phyloP scores from a whole-genome alignment of 2,888 invertebrate species.

The Platycheirus albimanus region DNA sequence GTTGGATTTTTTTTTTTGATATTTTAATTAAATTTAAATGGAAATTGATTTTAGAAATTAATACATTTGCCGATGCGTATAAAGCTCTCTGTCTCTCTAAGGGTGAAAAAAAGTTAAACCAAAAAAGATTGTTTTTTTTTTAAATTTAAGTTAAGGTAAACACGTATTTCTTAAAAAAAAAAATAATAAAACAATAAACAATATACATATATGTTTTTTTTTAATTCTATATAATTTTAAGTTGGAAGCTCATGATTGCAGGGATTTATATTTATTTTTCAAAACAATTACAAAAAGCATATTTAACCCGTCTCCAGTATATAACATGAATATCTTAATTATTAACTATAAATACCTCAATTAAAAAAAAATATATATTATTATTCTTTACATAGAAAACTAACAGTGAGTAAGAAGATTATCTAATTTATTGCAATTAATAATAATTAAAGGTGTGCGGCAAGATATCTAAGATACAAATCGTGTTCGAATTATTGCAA shows the following conservation, averaged over 20 bases:
- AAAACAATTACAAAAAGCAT: constrained; percentile 74
- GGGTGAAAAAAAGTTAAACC: constrained; percentile 60
- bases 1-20: constrained; percentile 37
- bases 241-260: constrained; percentile 65
- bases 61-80: constrained; percentile 65
- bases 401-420: constrained; percentile 16
- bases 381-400: constrained; percentile 17
- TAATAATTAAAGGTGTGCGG: constrained; percentile 24
- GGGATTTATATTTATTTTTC: constrained; percentile 54
- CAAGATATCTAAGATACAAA: constrained; percentile 8
- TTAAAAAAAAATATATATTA: background rate
- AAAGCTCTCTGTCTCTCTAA: constrained; percentile 73
- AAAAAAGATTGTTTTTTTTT: constrained; percentile 40
- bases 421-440: background rate
- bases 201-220: constrained; percentile 26
- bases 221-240: constrained; percentile 29
- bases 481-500: constrained; percentile 25
- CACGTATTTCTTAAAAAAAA: constrained; percentile 1
- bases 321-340: constrained; percentile 22
- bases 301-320: constrained; percentile 73
- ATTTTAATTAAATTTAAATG: constrained; percentile 28
- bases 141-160: constrained; percentile 7
- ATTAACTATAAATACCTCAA: constrained; percentile 12
- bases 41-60: constrained; percentile 32
- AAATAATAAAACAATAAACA: constrained; percentile 12